Conservation (phyloP, 2,113 vertebrate genomes). For the Terrapene triunguis region DNA sequence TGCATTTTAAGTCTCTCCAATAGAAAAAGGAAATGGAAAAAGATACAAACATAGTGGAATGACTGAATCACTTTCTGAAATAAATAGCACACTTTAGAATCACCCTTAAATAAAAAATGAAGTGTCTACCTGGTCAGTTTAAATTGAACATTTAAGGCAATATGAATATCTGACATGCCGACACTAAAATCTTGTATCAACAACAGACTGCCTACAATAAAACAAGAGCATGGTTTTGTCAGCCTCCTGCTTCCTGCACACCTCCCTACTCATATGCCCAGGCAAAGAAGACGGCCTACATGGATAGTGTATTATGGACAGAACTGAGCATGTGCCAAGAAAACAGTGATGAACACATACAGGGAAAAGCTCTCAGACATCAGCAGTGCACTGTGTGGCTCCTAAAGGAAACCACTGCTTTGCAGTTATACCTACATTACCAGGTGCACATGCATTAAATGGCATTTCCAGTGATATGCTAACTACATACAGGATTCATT, state of each 20-base stretch:
- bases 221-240: background rate
- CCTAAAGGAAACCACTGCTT: background rate
- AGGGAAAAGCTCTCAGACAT: background rate
- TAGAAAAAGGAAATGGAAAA: slow-evolving; percentile 3
- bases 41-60: background rate
- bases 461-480: background rate
- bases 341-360: background rate
- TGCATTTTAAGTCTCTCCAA: slow-evolving; percentile 21
- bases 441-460: background rate
- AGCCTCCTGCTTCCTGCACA: background rate
- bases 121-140: background rate
- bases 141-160: slow-evolving; percentile 17
- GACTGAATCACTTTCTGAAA: background rate
- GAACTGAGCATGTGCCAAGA: background rate
- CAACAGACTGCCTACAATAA: background rate
- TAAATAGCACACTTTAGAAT: background rate
- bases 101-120: slow-evolving; percentile 24
- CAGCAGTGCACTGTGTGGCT: background rate
- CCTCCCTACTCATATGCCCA: background rate
- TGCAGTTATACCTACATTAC: background rate
- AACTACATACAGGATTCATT: background rate
- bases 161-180: background rate
- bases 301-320: background rate
- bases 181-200: background rate
- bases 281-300: background rate